Conservation (phyloP, 2,797 vertebrate species). For the Argya squamiceps region DNA sequence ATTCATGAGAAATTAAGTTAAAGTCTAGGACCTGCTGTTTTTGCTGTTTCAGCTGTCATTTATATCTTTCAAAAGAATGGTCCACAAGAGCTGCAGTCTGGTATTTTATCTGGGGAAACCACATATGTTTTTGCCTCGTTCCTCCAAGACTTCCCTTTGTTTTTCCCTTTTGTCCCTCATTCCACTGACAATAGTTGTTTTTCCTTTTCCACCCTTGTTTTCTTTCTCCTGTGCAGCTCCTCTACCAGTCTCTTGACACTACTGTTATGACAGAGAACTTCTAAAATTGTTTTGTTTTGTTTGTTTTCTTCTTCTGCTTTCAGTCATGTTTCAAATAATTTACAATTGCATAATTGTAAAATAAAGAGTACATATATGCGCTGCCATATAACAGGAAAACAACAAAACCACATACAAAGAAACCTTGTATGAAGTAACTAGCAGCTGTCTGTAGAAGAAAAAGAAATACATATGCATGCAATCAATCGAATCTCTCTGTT, state of each 20-base stretch:
- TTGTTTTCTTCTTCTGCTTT: neutral
- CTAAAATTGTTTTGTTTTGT: neutral
- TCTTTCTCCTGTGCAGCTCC: neutral
- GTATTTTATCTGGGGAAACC: neutral
- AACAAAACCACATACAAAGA: neutral
- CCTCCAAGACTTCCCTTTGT: neutral
- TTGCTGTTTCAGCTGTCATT: neutral
- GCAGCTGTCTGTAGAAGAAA: neutral
- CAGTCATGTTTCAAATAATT: neutral
- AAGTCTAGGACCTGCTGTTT: neutral
- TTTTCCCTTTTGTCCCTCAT: neutral
- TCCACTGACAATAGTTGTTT: neutral
- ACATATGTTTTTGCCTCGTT: neutral
- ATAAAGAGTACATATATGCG: neutral
- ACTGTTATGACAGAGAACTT: neutral
- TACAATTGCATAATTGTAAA: neutral
- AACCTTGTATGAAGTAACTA: neutral
- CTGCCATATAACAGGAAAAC: neutral
- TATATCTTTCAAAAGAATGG: neutral
- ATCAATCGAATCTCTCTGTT: neutral
- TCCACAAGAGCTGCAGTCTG: neutral
- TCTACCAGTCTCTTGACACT: neutral
- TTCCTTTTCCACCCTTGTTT: neutral
- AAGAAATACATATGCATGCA: fast-evolving
- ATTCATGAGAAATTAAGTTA: neutral